phyloP scores from a whole-genome alignment of 2,113 vertebrate genomes.

The Phaetusa simplex region DNA sequence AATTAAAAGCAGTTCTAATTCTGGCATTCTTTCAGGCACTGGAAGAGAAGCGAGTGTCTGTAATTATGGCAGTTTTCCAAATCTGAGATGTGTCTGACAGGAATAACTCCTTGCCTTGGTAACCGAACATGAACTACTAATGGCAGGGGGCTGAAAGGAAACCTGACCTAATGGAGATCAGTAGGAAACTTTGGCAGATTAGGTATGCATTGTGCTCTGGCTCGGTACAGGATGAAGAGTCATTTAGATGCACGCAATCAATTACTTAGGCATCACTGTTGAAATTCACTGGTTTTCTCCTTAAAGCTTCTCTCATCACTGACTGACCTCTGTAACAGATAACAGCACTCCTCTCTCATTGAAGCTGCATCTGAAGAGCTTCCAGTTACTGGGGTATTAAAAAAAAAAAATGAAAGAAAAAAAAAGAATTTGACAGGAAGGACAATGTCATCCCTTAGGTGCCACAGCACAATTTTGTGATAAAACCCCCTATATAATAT shows the following conservation, averaged over 20 bases:
- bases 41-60: conserved; percentile 39
- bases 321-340: background rate
- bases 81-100: background rate
- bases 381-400: background rate
- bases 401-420: background rate
- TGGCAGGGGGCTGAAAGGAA: background rate
- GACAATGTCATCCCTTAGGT: background rate
- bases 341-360: background rate
- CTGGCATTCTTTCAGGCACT: conserved; percentile 57
- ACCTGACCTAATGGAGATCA: background rate
- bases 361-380: background rate
- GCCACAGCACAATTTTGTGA: background rate
- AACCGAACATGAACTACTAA: background rate
- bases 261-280: background rate
- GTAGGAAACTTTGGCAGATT: background rate
- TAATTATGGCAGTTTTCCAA: conserved; percentile 47
- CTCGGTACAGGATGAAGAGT: background rate
- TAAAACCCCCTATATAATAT: background rate
- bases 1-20: conserved; percentile 52
- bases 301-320: background rate
- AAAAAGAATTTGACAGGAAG: background rate
- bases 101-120: conserved; percentile 14
- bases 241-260: background rate
- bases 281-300: background rate
- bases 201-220: background rate